Conservation (phyloP, 2,888 invertebrate genomes). For the Sminthurides aquaticus region DNA sequence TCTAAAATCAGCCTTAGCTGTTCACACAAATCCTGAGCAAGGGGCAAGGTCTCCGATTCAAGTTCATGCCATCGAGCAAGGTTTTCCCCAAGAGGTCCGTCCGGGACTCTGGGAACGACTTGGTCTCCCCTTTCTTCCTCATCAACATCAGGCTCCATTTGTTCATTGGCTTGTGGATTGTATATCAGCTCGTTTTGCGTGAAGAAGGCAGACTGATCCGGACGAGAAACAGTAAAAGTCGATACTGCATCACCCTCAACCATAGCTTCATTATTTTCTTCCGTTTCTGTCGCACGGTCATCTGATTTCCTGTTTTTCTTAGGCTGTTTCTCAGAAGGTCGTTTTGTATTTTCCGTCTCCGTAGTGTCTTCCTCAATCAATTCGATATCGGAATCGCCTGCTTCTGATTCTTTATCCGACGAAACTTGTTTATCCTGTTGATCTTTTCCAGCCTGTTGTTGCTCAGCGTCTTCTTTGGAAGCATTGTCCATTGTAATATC, state of each 20-base stretch:
- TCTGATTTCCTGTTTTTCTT: conserved; percentile 11
- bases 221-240: conserved; percentile 62
- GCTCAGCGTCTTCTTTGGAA: conserved; percentile 65
- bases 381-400: conserved; percentile 46
- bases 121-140: conserved; percentile 1
- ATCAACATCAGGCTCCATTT: background rate
- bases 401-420: conserved; percentile 40
- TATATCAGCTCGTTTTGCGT: conserved; percentile 49
- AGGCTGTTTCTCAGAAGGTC: background rate
- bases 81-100: conserved; percentile 1
- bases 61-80: conserved; percentile 41
- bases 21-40: conserved; percentile 84
- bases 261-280: conserved; percentile 47
- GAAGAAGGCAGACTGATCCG: conserved; percentile 64
- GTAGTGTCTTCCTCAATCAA: conserved; percentile 55
- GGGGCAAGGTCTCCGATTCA: conserved; percentile 46
- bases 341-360: conserved; percentile 51
- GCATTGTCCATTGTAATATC: conserved; percentile 56
- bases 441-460: conserved; percentile 50
- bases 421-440: conserved; percentile 1
- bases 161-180: conserved; percentile 21
- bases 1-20: conserved; percentile 87
- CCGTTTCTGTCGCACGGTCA: conserved; percentile 48
- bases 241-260: conserved; percentile 66
- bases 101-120: background rate